Base-by-base conservation (phyloP, 2,888 invertebrate species). In the Taphrorychus bicolor region DNA sequence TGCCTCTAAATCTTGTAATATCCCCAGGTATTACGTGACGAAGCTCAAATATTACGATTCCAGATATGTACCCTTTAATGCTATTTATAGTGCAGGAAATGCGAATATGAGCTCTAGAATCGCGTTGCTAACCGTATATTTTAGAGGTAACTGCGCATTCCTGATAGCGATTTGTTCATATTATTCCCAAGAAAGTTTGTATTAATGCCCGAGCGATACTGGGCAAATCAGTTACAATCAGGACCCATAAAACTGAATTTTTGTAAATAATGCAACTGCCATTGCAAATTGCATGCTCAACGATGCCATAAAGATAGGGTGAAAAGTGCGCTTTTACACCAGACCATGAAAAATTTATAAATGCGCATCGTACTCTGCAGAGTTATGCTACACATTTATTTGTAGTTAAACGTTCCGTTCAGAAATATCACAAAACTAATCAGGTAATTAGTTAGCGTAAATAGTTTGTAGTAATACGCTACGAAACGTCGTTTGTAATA, bases 1-100 rank as follows among this genome's bases (percentile, higher is more conserved):
- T 69, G 64, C 64, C 69, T 59, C 48, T 69, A 69, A 64, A 69
- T 69, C 69, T 64, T 40, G 65, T 57, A 69, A 69, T 65, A 65
- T 65, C 61, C 65, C 57, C 53, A 69, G 69, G 65, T 69, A 60
- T 69, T 69, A 69, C 69, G 69, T 69, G 69, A 69, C 65, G 51
- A 65, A 60, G 69, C 65, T 64, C 65, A 69, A 69, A 69, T 65
- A 69, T 65, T 60, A 60, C 69, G 59, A 65, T 69, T 59, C 60
- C 69, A 58, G 69, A 65, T 69, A 51, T 45, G 61, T 57, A 52
- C 48, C 19, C 51, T 41, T 65, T 69, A 59, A 51, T 63, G 54
- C 58, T 53, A 68, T 68, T 58, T 68, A 63, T 68, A 68, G 54
- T 58, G 62, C 49, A 54, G 52, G 40, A 52, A 41, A 59, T 53